Evolutionary conservation across 2,888 invertebrate genomes (phyloP), one percentile per base, ranked within the genome.

Genomic region (Scaptomyza caliginosa): DNA sequence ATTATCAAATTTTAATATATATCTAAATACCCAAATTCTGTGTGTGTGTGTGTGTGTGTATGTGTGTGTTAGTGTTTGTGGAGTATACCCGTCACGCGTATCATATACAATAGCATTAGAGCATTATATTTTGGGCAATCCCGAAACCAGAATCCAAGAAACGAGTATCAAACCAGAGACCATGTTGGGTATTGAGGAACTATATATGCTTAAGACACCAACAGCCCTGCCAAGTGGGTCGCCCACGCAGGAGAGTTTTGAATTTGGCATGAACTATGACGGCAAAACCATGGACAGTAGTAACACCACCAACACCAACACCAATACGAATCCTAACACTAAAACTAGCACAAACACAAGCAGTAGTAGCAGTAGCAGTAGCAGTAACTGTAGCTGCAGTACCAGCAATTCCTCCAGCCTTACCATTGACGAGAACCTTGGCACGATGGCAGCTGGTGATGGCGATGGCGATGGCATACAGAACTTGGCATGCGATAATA

Each of bases 171-270:
- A 55, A 51, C 28, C 21, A 30, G 17, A 30, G 69, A 64, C n/a
- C 23, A 79, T 82, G 82, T 55, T 82, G 67, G 65, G 75, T 56
- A 70, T 82, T 28, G 66, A 75, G 77, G 77, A 82, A 50, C 69
- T 79, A 19, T 82, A 67, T 51, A 72, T 77, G 60, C 55, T 74
- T 30, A 65, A 76, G 60, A 52, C 67, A 59, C 52, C 77, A 55
- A 77, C 36, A 46, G 63, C 34, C 32, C 48, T 77, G 77, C 77
- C 79, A 71, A 74, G 60, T 52, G 65, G 65, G 72, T 60, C 82
- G 65, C 71, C 74, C 74, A 67, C 74, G 77, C 82, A 77, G 52
- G 74, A 85, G 64, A 54, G 74, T 17, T 84, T 76, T 34, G 74
- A 81, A 45, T 84, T 84, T 66, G 80, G 81, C 77, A 79, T 63